A percentile compares a stretch with the other conserved stretches of the same genome.
Conservation (phyloP, 2,888 invertebrate species). For the Habroteleia sp. region DNA sequence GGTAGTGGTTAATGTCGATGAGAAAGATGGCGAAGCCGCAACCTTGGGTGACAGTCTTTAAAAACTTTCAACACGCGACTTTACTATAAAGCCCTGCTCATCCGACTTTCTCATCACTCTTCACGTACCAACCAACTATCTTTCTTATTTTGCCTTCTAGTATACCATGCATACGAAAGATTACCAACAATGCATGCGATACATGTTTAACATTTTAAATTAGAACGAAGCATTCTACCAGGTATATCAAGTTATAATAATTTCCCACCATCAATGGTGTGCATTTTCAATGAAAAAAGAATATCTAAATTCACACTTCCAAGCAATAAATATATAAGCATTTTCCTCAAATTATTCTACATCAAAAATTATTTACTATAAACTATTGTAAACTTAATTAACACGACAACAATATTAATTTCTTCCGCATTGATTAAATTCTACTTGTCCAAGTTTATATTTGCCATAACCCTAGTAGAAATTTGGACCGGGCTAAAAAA, state of each 20-base stretch:
- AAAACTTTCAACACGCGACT: constrained; percentile 73
- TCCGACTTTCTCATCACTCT: constrained; percentile 48
- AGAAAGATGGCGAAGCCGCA: constrained; percentile 36
- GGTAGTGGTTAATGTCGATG: constrained; percentile 26
- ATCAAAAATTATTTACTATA: no score
- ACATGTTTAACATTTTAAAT: constrained; percentile 68
- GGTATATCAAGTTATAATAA: constrained; percentile 19
- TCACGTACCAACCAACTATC: constrained; percentile 24
- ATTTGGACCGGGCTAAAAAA: no score
- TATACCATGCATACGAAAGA: constrained; percentile 59
- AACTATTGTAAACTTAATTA: no score
- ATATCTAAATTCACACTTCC: no score
- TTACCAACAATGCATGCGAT: constrained; percentile 70
- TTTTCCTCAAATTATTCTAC: no score
- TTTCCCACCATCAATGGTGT: constrained; percentile 28
- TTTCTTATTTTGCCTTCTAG: constrained; percentile 65
- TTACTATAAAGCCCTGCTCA: constrained; percentile 70
- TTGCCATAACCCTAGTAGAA: no score
- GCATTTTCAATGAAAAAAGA: no score
- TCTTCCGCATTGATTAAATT: no score
- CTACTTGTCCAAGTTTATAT: no score
- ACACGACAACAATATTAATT: no score
- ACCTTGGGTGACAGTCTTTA: constrained; percentile 74
- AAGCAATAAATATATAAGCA: no score
- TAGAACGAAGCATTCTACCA: constrained; percentile 61